Evolutionary conservation across 1,140 invertebrate genomes (phyloP), one percentile per base, ranked within the genome.

Genomic region (Zaprionus nigranus): DNA sequence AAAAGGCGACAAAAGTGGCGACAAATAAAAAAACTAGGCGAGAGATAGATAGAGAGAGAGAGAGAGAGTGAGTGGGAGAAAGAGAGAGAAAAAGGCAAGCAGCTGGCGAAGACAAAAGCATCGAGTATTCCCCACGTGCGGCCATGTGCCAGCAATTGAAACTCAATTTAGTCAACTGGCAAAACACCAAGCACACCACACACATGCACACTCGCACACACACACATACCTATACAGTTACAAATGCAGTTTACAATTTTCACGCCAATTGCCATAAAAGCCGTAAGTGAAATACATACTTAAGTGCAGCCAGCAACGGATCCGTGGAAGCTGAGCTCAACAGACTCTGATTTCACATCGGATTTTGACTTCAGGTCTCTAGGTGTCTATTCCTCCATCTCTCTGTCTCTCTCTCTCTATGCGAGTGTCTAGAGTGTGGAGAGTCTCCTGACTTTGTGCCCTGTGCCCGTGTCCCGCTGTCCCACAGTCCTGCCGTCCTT

Each of bases 201-300:
- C 5, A 26, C 3, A 51, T 28, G 28, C 15, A 40, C 40, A 60
- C 20, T 62, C 1, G 46, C 5, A 28, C 4, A 51, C 11, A 65
- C 28, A 54, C n/a, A 43, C 2, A 60, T 12, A 43, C 60, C 5
- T 15, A 20, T 20, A 60, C 57, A 49, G 34, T 53, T 24, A 73
- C 81, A 81, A 87, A 88, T 88, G 85, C 84, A 88, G 83, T 85
- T 81, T 90, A 87, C 84, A 88, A 88, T 90, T 88, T 88, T 88
- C 84, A 88, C 84, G 81, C 84, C 84, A 88, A 90, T 88, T 88
- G 84, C 78, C 78, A 90, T 87, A 83, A 87, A 90, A 90, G 84
- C 84, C 70, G 85, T 88, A 88, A 88, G 84, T 88, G 84, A 88
- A 90, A 90, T 79, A 88, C 85, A 90, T 76, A 88, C 78, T 88